Conservation (phyloP, 2,888 invertebrate species). For the Drosophila atroscutellata region DNA sequence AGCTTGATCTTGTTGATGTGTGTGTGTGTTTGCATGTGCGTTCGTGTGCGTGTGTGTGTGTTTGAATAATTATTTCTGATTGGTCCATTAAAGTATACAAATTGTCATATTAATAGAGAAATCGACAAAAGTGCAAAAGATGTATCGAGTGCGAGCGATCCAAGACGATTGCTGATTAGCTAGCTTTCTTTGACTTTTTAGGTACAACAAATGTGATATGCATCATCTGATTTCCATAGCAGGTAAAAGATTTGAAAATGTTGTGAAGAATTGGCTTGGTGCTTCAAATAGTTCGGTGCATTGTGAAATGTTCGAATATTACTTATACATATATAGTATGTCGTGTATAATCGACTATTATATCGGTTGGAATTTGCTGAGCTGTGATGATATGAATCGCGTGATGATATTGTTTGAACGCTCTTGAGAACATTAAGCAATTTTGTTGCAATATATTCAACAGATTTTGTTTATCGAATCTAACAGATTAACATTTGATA, state of each 20-base stretch:
- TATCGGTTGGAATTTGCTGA: slow-evolving; percentile 35
- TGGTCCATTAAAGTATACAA: slow-evolving; percentile 70
- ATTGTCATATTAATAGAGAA: slow-evolving; percentile 22
- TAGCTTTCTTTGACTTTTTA: slow-evolving; percentile 14
- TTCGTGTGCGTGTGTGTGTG: neutral
- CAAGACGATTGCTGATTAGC: slow-evolving; percentile 42
- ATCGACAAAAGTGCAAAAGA: slow-evolving; percentile 43
- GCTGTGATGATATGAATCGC: slow-evolving; percentile 63
- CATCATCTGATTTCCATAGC: slow-evolving; percentile 41
- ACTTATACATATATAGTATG: slow-evolving; percentile 3
- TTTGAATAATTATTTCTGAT: slow-evolving; percentile 39
- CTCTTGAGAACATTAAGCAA: slow-evolving; percentile 37
- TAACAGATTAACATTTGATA: slow-evolving; percentile 21
- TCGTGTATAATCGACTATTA: slow-evolving; percentile 12
- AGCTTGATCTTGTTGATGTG: slow-evolving; percentile 32
- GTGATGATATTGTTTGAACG: slow-evolving; percentile 45
- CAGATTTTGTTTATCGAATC: slow-evolving; percentile 5
- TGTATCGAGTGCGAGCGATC: slow-evolving; percentile 45
- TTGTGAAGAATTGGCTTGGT: slow-evolving; percentile 37
- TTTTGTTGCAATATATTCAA: slow-evolving; percentile 16
- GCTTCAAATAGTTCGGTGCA: slow-evolving; percentile 47
- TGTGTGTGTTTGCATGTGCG: neutral
- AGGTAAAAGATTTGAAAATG: slow-evolving; percentile 30
- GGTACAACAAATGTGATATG: slow-evolving; percentile 63
- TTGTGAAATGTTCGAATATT: slow-evolving; percentile 16